These are phyloP conservation scores for Dipodomys spectabilis DNA, from an alignment of 2,113 vertebrate genomes.

Conservation along the genomic window DNA sequence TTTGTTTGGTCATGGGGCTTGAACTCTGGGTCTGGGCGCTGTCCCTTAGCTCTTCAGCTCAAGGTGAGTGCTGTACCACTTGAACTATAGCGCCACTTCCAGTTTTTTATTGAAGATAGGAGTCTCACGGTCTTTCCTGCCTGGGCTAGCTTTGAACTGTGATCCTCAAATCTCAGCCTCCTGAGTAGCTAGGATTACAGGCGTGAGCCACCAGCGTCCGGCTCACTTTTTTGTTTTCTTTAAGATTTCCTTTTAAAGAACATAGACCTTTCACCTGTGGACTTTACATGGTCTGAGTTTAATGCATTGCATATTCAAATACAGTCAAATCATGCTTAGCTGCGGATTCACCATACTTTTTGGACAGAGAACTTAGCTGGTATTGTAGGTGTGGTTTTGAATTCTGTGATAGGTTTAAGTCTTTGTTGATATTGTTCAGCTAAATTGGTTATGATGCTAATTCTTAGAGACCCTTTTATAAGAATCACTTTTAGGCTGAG, in stretches of 20 bases:
- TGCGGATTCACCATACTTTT: neutral
- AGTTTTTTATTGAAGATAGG: no score
- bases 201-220: no score
- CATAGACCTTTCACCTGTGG: neutral
- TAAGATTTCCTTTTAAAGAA: neutral
- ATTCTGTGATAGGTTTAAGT: neutral
- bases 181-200: no score
- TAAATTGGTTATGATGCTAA: neutral
- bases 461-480: neutral
- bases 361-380: neutral
- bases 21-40: no score
- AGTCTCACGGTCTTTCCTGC: no score
- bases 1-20: no score
- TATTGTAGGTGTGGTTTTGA: neutral
- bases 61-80: no score
- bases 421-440: neutral
- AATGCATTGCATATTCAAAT: neutral
- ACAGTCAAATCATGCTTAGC: neutral
- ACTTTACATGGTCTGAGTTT: neutral
- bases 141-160: no score
- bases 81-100: no score
- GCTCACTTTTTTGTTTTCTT: neutral
- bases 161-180: no score
- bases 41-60: no score
- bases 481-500: neutral